Percentiles rank a stretch among this genome's conserved stretches.
Evolutionary conservation across 37 sponge, comb jelly and placozoan species (phyloP).

Genomic region (Lycopodina hypogea): DNA sequence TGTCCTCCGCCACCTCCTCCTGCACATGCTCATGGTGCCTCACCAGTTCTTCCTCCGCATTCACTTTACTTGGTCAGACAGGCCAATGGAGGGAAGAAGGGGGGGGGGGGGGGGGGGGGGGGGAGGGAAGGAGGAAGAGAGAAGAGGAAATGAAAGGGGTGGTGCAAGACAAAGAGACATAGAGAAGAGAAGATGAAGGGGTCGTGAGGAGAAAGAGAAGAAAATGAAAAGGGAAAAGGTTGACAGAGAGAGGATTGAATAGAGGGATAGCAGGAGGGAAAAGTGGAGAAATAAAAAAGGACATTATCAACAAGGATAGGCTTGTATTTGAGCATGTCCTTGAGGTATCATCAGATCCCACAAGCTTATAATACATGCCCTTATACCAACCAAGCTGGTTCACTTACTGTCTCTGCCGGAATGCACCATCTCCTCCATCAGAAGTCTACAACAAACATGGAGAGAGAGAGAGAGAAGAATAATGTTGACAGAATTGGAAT

Average conservation of each 20-base stretch:
- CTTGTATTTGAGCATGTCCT: too few relatives aligned
- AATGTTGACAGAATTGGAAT: neutral
- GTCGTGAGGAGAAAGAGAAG: too few relatives aligned
- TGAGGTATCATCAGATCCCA: too few relatives aligned
- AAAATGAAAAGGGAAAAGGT: too few relatives aligned
- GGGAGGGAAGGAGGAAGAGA: neutral
- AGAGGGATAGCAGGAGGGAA: too few relatives aligned
- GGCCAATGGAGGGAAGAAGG: neutral
- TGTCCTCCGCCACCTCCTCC: conserved; percentile 81
- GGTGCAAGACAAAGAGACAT: neutral
- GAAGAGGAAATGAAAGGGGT: neutral
- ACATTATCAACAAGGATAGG: too few relatives aligned
- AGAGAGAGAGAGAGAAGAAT: conserved; percentile 5
- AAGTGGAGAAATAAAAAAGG: too few relatives aligned
- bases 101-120: neutral
- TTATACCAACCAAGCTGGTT: too few relatives aligned
- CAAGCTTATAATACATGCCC: too few relatives aligned
- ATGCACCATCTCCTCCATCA: conserved; percentile 74
- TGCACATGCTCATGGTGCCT: conserved; percentile 63
- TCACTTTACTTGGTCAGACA: neutral
- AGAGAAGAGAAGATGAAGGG: too few relatives aligned
- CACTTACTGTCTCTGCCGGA: too few relatives aligned
- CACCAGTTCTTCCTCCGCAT: conserved; percentile 13
- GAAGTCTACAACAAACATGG: conserved; percentile 46
- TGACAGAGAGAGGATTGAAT: too few relatives aligned